Percentiles rank a stretch among this genome's conserved stretches.
These are phyloP conservation scores for Philypnodon macrostomus DNA, from an alignment of 2,797 vertebrate species.

Conservation along the genomic window DNA sequence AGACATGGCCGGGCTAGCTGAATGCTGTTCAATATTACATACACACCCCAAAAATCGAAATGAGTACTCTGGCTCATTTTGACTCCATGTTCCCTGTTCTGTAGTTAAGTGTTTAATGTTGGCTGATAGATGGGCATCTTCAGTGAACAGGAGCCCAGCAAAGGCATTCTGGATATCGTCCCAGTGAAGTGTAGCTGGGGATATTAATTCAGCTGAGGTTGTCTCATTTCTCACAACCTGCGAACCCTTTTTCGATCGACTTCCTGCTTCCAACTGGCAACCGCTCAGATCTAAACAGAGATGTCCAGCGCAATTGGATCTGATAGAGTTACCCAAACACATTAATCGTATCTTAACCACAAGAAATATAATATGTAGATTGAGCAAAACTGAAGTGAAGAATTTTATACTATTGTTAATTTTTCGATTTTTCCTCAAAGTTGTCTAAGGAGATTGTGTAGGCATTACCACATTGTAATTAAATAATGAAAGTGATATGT, in stretches of 20 bases:
- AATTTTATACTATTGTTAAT: background rate
- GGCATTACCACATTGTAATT: constrained; percentile 1
- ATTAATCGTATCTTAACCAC: constrained; percentile 19
- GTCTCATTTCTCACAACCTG: constrained; percentile 39
- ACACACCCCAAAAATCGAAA: background rate
- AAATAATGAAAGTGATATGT: background rate
- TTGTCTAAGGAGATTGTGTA: background rate
- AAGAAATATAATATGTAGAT: background rate
- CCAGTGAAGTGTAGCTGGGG: constrained; percentile 34
- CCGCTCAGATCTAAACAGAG: constrained; percentile 9
- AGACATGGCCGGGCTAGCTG: no score
- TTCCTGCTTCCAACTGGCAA: background rate
- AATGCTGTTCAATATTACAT: no score
- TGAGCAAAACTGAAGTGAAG: background rate
- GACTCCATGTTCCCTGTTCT: constrained; percentile 56
- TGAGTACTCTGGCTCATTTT: constrained; percentile 17
- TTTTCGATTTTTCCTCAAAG: background rate
- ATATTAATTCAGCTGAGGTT: constrained; percentile 33
- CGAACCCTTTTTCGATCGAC: constrained; percentile 32
- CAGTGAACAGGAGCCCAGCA: constrained; percentile 37
- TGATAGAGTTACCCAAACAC: constrained; percentile 40
- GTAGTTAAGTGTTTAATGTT: constrained; percentile 65
- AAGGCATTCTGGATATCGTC: constrained; percentile 58
- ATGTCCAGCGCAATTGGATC: constrained; percentile 25
- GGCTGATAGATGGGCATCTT: constrained; percentile 35